These are phyloP conservation scores for Melinopterus prodromus DNA, from an alignment of 2,888 invertebrate species.

Conservation along the genomic window DNA sequence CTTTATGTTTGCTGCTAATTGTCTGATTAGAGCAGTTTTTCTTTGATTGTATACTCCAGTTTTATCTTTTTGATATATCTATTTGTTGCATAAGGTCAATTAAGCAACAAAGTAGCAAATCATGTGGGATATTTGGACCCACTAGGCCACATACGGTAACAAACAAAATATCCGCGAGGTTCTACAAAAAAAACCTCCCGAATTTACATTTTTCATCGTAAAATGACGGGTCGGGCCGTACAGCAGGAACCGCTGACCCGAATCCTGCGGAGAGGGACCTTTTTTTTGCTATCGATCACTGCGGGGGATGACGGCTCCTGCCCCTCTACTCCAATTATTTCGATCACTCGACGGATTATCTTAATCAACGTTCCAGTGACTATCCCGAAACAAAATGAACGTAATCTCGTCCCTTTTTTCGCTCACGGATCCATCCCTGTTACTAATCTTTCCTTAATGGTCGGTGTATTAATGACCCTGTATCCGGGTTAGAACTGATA, in stretches of 20 bases:
- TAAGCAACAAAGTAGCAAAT: too few species aligned
- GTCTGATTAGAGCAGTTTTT: too few species aligned
- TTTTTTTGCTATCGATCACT: not conserved
- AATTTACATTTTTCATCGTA: not conserved
- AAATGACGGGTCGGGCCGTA: not conserved
- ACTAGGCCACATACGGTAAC: not conserved
- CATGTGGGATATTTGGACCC: too few species aligned
- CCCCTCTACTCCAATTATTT: not conserved
- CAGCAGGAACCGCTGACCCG: not conserved
- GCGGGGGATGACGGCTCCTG: not conserved
- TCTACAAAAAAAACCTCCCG: not conserved
- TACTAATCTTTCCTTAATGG: not conserved
- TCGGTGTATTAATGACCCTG: not conserved
- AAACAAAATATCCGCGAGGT: not conserved
- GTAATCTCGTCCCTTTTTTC: not conserved
- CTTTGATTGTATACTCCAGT: too few species aligned
- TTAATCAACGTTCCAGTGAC: not conserved
- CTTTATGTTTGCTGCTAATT: too few species aligned
- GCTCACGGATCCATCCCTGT: not conserved
- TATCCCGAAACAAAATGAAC: slow-evolving; percentile 4
- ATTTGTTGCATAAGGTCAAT: too few species aligned
- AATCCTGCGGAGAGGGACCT: not conserved
- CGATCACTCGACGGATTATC: not conserved
- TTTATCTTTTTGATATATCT: too few species aligned
- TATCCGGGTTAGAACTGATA: not conserved